Evolutionary conservation across 2,797 vertebrate species (phyloP).

Genomic region (Prunella strophiata): DNA sequence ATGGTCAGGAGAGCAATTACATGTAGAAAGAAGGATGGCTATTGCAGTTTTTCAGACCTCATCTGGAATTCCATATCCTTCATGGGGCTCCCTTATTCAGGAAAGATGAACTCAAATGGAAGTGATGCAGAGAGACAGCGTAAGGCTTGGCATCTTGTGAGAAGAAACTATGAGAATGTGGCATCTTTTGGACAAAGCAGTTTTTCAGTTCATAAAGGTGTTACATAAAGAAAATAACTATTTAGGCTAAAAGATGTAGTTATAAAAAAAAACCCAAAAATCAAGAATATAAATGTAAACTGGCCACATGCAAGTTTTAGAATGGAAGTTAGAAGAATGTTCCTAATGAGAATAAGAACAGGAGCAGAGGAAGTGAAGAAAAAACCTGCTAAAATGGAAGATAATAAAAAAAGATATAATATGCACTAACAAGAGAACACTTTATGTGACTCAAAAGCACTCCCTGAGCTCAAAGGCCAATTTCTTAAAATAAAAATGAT

Average conservation of each 20-base stretch:
- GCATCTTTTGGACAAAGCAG: neutral
- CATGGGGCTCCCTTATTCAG: rapidly evolving
- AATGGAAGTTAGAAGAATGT: neutral
- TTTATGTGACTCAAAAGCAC: neutral
- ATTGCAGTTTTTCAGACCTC: neutral
- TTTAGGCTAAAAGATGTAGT: neutral
- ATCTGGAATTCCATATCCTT: neutral
- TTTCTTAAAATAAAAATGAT: neutral
- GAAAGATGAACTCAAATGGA: neutral
- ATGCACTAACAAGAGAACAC: neutral
- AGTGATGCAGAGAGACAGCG: neutral
- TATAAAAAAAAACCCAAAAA: neutral
- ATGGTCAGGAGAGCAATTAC: neutral
- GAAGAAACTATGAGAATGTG: neutral
- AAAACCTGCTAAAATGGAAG: neutral
- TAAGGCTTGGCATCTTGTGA: neutral
- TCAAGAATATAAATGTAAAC: neutral
- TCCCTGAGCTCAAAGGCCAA: neutral
- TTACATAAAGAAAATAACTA: neutral
- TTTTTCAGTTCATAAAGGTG: neutral
- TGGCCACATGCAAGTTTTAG: neutral
- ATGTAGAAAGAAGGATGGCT: neutral
- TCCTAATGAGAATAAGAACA: neutral
- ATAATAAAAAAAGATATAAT: neutral
- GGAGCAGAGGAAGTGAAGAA: neutral